Percentiles rank a stretch among this genome's conserved stretches.
Evolutionary conservation across 2,888 invertebrate genomes (phyloP).

Genomic region (Phortica okadai): DNA sequence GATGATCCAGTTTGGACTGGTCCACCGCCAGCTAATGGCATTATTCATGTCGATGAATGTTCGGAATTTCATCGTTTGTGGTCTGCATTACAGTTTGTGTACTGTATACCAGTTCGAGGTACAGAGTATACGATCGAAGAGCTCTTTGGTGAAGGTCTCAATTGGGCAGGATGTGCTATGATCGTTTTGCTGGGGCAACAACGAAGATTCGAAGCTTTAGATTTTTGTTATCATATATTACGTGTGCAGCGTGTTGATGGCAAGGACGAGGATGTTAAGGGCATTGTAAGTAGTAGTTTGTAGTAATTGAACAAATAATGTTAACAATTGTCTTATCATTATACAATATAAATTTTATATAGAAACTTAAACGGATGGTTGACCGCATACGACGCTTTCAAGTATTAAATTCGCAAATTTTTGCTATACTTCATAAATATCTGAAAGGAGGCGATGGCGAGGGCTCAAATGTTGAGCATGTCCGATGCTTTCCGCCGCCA

Average conservation of each 20-base stretch:
- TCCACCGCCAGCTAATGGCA: constrained; percentile 92
- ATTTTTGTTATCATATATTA: constrained; percentile 98
- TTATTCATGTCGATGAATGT: constrained; percentile 97
- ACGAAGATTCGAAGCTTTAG: constrained; percentile 95
- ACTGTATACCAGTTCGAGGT: constrained; percentile 96
- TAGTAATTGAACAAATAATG: too few species aligned
- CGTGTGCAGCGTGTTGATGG: constrained; percentile 96
- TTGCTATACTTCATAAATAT: constrained; percentile 96
- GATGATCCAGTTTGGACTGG: constrained; percentile 95
- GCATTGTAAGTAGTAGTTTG: constrained; percentile 85
- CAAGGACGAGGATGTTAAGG: constrained; percentile 95
- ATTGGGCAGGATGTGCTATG: constrained; percentile 99
- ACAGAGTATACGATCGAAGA: constrained; percentile 98
- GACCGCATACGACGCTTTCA: constrained; percentile 98
- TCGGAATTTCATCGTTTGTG: constrained; percentile 96
- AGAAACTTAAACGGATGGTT: constrained; percentile 97
- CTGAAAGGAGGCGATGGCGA: constrained; percentile 90
- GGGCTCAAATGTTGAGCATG: constrained; percentile 94
- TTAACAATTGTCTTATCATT: too few species aligned
- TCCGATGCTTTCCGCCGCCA: constrained; percentile 97
- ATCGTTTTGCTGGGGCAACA: constrained; percentile 96
- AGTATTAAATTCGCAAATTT: constrained; percentile 98
- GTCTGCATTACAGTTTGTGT: constrained; percentile 98
- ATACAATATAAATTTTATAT: constrained; percentile 55
- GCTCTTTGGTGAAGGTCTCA: constrained; percentile 97